Evolutionary conservation across 2,888 invertebrate species (phyloP).

Genomic region (Eupithecia exiguata): DNA sequence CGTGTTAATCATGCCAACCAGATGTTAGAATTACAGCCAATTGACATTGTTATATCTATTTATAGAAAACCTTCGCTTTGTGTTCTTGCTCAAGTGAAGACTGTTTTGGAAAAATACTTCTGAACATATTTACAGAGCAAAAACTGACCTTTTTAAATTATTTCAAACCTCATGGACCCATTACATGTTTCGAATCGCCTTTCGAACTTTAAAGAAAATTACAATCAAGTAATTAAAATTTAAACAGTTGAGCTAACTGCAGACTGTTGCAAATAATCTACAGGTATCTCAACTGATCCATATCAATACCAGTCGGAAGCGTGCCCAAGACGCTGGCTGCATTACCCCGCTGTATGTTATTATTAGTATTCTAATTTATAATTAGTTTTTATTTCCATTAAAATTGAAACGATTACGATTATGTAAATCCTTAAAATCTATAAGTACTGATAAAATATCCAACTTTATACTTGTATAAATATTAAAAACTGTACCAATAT

Average conservation of each 20-base stretch:
- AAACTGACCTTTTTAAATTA: not conserved
- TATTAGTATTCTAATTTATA: no score
- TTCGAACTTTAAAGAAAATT: no score
- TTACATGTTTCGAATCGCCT: no score
- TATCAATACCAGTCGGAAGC: no score
- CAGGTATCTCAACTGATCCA: no score
- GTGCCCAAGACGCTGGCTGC: no score
- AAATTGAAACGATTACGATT: not conserved
- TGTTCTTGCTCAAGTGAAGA: not conserved
- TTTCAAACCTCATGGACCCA: no score
- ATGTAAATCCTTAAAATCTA: not conserved
- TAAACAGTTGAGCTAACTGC: no score
- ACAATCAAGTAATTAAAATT: no score
- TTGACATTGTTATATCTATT: conserved; percentile 8
- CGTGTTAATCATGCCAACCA: conserved; percentile 28
- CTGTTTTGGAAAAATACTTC: not conserved
- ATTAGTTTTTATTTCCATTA: no score
- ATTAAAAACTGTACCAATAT: not conserved
- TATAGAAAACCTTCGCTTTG: not conserved
- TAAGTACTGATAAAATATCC: not conserved
- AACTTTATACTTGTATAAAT: not conserved
- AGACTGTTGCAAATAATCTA: no score
- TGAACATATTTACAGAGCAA: not conserved
- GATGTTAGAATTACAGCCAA: conserved; percentile 26
- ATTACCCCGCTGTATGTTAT: no score